Evolutionary conservation across 2,113 vertebrate species (phyloP).

Genomic region (Semicossyphus pulcher): DNA sequence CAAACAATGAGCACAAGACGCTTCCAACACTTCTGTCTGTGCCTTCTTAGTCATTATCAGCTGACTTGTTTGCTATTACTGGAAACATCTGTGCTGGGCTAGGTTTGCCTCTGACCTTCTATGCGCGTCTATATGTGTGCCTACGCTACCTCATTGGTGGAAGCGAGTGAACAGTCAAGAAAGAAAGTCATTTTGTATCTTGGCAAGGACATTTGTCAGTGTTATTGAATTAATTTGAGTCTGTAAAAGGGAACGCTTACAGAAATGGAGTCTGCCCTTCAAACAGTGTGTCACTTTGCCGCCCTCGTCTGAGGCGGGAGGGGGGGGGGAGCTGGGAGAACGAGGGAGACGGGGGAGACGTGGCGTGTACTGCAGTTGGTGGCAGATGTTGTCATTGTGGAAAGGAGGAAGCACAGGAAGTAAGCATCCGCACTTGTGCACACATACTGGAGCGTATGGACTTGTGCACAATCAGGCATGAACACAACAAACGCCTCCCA

Average conservation of each 20-base stretch:
- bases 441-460: conserved; percentile 42
- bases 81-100: conserved; percentile 48
- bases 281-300: conserved; percentile 56
- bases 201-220: conserved; percentile 69
- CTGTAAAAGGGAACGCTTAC: conserved; percentile 48
- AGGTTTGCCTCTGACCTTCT: conserved; percentile 20
- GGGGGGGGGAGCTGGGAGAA: not conserved
- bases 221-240: conserved; percentile 72
- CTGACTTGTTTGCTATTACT: conserved; percentile 39
- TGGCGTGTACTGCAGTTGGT: conserved; percentile 39
- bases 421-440: conserved; percentile 42
- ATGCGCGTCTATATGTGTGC: not conserved
- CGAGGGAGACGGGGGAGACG: not conserved
- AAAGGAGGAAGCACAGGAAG: conserved; percentile 35
- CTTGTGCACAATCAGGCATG: conserved; percentile 11
- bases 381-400: conserved; percentile 64
- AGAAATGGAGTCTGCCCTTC: conserved; percentile 71
- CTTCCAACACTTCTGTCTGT: conserved; percentile 13
- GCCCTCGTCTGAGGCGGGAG: conserved; percentile 52
- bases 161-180: conserved; percentile 49
- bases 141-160: not conserved
- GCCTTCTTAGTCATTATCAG: conserved; percentile 44
- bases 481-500: not conserved
- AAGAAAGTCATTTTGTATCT: conserved; percentile 52
- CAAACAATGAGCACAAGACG: conserved; percentile 37